phyloP scores from a whole-genome alignment of 2,113 vertebrate genomes.

The Hypanus sabinus region DNA sequence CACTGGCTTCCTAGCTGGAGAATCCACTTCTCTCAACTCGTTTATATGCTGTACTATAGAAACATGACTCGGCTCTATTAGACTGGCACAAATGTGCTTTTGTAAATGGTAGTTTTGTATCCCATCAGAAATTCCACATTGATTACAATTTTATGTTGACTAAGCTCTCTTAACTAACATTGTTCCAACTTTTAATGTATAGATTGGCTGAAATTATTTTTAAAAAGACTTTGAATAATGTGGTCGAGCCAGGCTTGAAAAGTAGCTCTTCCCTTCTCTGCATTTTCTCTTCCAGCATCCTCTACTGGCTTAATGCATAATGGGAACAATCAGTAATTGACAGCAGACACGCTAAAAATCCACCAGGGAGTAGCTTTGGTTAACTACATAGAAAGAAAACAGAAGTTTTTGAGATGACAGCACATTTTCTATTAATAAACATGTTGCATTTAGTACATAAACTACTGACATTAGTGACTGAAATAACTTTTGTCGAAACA shows the following conservation, averaged over 20 bases:
- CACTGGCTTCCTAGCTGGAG: neutral
- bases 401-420: neutral
- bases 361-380: neutral
- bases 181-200: neutral
- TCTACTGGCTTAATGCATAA: neutral
- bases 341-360: neutral
- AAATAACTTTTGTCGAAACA: neutral
- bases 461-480: neutral
- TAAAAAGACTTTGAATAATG: neutral
- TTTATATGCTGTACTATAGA: neutral
- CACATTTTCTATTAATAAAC: neutral
- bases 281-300: neutral
- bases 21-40: neutral
- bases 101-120: no score
- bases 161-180: neutral
- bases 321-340: neutral
- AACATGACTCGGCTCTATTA: neutral
- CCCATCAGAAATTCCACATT: no score
- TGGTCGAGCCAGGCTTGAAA: neutral
- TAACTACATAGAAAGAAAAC: neutral
- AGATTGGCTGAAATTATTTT: neutral
- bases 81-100: neutral
- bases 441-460: neutral
- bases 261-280: neutral
- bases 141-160: neutral